phyloP scores from a whole-genome alignment of 2,113 vertebrate species.

The Pluvianellus socialis region DNA sequence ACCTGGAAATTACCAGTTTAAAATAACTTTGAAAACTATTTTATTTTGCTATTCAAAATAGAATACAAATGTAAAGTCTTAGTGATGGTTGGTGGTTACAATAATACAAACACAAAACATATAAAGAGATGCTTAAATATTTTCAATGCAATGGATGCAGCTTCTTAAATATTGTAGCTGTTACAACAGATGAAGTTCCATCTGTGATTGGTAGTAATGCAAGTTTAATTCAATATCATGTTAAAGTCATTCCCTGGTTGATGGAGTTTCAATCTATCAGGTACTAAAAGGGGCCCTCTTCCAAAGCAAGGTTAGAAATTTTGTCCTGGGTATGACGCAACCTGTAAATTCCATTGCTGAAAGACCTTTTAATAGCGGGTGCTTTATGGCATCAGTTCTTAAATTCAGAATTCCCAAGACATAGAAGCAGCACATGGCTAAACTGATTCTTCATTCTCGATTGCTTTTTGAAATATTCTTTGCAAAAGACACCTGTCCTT shows the following conservation, averaged over 20 bases:
- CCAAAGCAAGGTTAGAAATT: not conserved
- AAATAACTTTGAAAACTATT: not conserved
- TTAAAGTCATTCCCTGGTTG: conserved; percentile 12
- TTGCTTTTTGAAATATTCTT: not conserved
- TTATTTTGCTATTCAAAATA: not conserved
- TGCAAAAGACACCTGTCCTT: not conserved
- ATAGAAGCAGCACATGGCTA: not conserved
- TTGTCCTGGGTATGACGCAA: not conserved
- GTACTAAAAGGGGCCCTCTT: not conserved
- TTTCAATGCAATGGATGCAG: not conserved
- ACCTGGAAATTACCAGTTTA: not conserved
- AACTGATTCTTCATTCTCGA: not conserved
- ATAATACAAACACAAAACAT: not conserved
- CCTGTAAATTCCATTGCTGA: not conserved
- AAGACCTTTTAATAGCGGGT: not conserved
- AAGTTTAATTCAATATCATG: conserved; percentile 7
- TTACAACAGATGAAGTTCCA: conserved; percentile 49
- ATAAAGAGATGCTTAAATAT: conserved; percentile 19
- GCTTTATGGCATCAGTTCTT: not conserved
- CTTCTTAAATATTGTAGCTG: conserved; percentile 35
- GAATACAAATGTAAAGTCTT: not conserved
- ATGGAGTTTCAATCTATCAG: conserved; percentile 1
- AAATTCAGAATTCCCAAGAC: not conserved
- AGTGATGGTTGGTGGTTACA: not conserved
- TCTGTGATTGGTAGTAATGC: conserved; percentile 6